phyloP scores from a whole-genome alignment of 2,797 vertebrate species.

The Gymnothorax javanicus region DNA sequence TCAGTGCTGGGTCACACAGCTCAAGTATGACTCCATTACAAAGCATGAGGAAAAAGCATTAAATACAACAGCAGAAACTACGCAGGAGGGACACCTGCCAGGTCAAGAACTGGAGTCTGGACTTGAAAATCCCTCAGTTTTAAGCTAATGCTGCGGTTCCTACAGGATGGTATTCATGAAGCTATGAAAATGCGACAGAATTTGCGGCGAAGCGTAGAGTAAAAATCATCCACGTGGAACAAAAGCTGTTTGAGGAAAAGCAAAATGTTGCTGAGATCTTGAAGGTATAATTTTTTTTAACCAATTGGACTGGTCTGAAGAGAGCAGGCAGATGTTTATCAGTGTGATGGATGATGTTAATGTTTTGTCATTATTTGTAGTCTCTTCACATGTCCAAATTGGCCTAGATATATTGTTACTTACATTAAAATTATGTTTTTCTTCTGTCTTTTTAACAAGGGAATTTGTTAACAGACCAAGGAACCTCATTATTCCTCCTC shows the following conservation, averaged over 20 bases:
- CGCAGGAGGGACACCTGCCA: constrained; percentile 13
- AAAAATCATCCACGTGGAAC: constrained; percentile 4
- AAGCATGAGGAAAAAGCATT: constrained; percentile 55
- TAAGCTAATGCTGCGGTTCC: constrained; percentile 29
- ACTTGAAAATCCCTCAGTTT: constrained; percentile 17
- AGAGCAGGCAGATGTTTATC: constrained; percentile 47
- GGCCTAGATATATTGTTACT: constrained; percentile 61
- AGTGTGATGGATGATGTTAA: constrained; percentile 55
- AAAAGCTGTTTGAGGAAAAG: background rate
- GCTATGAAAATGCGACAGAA: constrained; percentile 19
- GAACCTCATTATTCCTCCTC: constrained; percentile 75
- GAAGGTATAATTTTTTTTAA: constrained; percentile 34
- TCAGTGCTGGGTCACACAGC: background rate
- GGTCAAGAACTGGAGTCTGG: background rate
- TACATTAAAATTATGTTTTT: constrained; percentile 64
- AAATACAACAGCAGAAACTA: constrained; percentile 35
- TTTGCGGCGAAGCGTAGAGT: constrained; percentile 8
- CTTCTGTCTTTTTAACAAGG: constrained; percentile 72
- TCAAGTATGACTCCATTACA: constrained; percentile 43
- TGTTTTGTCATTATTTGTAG: constrained; percentile 56
- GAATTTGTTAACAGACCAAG: constrained; percentile 70
- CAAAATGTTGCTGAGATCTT: background rate
- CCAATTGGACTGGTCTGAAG: constrained; percentile 47
- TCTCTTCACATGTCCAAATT: constrained; percentile 56
- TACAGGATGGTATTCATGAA: constrained; percentile 29